phyloP scores from a whole-genome alignment of 2,888 invertebrate genomes.

The Podabrus alpinus region DNA sequence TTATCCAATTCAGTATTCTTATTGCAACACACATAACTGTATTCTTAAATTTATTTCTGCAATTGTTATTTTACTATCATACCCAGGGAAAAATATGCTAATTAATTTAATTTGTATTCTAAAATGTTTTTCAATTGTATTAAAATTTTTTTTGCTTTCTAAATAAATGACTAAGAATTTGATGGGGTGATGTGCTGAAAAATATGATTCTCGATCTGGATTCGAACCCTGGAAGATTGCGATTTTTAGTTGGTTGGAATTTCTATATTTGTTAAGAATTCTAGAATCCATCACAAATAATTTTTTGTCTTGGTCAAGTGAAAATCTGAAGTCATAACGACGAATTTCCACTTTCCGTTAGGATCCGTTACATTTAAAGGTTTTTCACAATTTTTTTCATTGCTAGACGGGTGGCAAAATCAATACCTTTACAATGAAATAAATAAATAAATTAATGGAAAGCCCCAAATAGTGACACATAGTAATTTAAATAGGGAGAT shows the following conservation, averaged over 20 bases:
- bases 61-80: not conserved
- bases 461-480: not conserved
- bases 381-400: not conserved
- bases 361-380: not conserved
- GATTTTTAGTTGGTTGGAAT: no score
- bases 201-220: not conserved
- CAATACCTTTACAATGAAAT: not conserved
- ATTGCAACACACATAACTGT: constrained; percentile 1
- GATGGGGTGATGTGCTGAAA: no score
- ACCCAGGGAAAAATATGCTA: not conserved
- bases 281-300: no score
- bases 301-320: not conserved
- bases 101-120: not conserved
- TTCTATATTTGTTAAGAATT: no score
- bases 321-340: no score
- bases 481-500: not conserved
- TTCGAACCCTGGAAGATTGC: not conserved
- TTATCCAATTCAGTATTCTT: constrained; percentile 1
- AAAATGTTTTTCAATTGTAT: not conserved
- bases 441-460: not conserved
- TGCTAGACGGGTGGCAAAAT: not conserved
- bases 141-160: not conserved
- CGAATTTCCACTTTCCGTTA: not conserved
- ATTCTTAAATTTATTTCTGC: not conserved
- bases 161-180: not conserved